phyloP scores from a whole-genome alignment of 2,888 invertebrate species.

The Eupithecia abbreviata region DNA sequence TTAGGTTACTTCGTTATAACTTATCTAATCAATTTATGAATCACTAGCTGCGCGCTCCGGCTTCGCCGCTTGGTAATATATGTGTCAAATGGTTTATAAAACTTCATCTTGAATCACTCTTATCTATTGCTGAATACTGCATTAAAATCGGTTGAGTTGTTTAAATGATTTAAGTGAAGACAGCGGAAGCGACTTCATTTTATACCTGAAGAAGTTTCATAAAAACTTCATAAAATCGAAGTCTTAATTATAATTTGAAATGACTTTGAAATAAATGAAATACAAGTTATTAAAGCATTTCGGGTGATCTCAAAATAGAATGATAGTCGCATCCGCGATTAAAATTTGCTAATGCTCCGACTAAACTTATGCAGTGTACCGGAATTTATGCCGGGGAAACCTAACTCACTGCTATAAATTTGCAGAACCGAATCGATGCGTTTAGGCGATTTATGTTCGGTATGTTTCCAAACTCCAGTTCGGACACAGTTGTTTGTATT shows the following conservation, averaged over 20 bases:
- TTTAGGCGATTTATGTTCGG: slow-evolving; percentile 65
- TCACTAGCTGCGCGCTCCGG: too few species aligned
- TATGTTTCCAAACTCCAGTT: slow-evolving; percentile 56
- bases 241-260: not conserved
- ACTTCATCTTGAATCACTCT: too few species aligned
- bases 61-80: too few species aligned
- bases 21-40: too few species aligned
- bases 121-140: too few species aligned
- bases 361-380: slow-evolving; percentile 45
- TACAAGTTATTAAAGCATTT: not conserved
- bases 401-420: slow-evolving; percentile 65
- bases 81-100: too few species aligned
- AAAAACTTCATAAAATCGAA: not conserved
- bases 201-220: too few species aligned
- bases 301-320: not conserved
- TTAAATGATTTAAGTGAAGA: too few species aligned
- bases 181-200: too few species aligned
- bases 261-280: not conserved
- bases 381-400: slow-evolving; percentile 54
- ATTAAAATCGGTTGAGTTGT: too few species aligned
- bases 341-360: slow-evolving; percentile 28
- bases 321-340: not conserved
- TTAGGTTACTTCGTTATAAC: not conserved
- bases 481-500: slow-evolving; percentile 44
- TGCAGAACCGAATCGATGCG: slow-evolving; percentile 53